A percentile compares a stretch with the other conserved stretches of the same genome.
These are phyloP conservation scores for Apostichopus leukothele DNA, from an alignment of 53 echinoderm and acorn worm genomes.

Conservation along the genomic window DNA sequence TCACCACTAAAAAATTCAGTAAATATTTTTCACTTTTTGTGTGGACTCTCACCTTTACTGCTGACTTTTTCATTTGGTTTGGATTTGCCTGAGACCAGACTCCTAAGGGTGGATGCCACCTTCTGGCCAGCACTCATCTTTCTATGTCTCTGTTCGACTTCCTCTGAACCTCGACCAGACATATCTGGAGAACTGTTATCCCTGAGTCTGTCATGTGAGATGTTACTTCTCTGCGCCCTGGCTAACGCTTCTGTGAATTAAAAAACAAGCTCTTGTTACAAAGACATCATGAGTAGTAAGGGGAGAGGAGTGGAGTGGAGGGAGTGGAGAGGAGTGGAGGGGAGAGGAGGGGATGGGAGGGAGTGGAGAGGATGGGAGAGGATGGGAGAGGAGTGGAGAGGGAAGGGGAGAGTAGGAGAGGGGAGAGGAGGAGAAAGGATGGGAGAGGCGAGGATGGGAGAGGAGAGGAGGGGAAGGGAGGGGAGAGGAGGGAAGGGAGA, in stretches of 20 bases:
- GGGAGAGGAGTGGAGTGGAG: background rate
- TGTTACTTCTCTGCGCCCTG: background rate
- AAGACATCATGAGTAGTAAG: background rate
- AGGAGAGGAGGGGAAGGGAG: too few relatives aligned
- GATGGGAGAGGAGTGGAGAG: background rate
- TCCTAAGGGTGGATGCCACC: conserved; percentile 33
- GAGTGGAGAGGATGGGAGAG: background rate
- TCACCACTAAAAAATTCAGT: too few relatives aligned
- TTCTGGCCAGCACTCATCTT: conserved; percentile 20
- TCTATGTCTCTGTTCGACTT: background rate
- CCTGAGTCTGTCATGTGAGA: conserved; percentile 25
- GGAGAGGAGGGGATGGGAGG: background rate
- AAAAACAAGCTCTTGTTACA: background rate
- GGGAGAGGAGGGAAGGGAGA: too few relatives aligned
- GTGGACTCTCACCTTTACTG: background rate
- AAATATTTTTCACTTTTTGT: too few relatives aligned
- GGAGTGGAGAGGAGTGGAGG: background rate
- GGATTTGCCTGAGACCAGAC: conserved; percentile 29
- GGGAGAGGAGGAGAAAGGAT: background rate
- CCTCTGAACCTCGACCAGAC: conserved; percentile 7
- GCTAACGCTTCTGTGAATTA: background rate
- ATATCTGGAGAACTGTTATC: background rate
- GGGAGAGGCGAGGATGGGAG: background rate
- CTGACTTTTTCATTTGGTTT: conserved; percentile 23
- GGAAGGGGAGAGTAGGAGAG: background rate